Conservation (phyloP, 2,797 vertebrate genomes). For the Delichon dasypus region DNA sequence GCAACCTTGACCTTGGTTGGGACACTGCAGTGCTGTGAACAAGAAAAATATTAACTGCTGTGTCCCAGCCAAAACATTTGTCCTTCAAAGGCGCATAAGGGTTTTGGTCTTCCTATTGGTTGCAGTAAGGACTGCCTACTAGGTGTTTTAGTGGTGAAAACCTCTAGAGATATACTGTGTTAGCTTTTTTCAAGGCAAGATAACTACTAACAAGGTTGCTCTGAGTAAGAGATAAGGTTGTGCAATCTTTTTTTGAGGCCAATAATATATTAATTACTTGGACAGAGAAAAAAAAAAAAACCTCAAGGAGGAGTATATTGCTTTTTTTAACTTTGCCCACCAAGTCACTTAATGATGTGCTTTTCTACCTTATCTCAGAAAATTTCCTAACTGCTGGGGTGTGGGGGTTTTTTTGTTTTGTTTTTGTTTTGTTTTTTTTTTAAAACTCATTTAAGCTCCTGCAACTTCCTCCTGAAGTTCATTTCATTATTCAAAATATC, state of each 20-base stretch:
- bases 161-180: background rate
- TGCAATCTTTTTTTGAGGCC: background rate
- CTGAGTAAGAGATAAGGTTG: background rate
- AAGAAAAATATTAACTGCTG: constrained; percentile 36
- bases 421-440: background rate
- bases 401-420: too few species aligned
- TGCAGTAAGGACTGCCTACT: background rate
- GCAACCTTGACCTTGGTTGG: constrained; percentile 11
- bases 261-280: constrained; percentile 3
- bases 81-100: constrained; percentile 1
- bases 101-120: background rate
- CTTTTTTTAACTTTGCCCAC: background rate
- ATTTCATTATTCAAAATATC: background rate
- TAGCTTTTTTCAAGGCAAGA: background rate
- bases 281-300: background rate
- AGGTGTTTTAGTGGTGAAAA: constrained; percentile 6
- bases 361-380: background rate
- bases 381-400: background rate
- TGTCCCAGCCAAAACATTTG: constrained; percentile 3
- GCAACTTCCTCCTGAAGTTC: background rate
- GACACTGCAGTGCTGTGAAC: constrained; percentile 24
- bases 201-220: background rate
- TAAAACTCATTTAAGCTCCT: background rate
- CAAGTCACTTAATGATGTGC: background rate
- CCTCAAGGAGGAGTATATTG: background rate